phyloP scores from a whole-genome alignment of 2,888 invertebrate species.

The Drosophila paramelanica region DNA sequence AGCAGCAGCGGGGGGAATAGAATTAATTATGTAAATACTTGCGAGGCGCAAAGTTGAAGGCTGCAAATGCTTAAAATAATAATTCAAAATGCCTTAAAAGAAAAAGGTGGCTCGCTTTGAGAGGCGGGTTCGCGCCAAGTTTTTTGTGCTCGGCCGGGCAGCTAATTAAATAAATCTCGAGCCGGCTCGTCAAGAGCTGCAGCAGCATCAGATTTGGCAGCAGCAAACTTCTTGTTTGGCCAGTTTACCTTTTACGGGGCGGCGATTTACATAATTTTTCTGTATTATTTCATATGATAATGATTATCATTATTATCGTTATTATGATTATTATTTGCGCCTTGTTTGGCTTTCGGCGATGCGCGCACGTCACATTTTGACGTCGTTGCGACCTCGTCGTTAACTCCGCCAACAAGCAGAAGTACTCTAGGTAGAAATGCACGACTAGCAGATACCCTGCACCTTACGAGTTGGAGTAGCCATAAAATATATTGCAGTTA shows the following conservation, averaged over 20 bases:
- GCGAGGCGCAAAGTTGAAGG: slow-evolving; percentile 2
- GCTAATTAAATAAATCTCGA: slow-evolving; percentile 56
- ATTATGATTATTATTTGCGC: slow-evolving; percentile 51
- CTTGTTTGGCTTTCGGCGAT: slow-evolving; percentile 53
- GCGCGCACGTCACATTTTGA: slow-evolving; percentile 50
- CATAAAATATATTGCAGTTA: no score
- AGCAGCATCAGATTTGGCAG: slow-evolving; percentile 5
- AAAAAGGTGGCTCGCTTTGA: slow-evolving; percentile 37
- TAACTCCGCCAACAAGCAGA: slow-evolving; percentile 19
- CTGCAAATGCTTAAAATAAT: slow-evolving; percentile 28
- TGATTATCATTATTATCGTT: slow-evolving; percentile 54
- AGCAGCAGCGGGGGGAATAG: neutral
- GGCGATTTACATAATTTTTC: slow-evolving; percentile 69
- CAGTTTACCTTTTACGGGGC: slow-evolving; percentile 62
- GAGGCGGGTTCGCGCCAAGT: slow-evolving; percentile 29
- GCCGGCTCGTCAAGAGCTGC: slow-evolving; percentile 8
- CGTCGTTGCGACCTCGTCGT: slow-evolving; percentile 30
- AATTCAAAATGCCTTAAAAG: slow-evolving; percentile 26
- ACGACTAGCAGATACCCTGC: neutral
- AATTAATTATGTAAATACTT: slow-evolving; percentile 51
- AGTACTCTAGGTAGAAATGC: neutral
- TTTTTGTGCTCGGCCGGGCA: slow-evolving; percentile 29
- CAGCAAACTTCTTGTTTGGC: slow-evolving; percentile 35
- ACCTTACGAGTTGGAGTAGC: no score
- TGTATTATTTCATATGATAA: slow-evolving; percentile 67